Evolutionary conservation across 2,113 vertebrate genomes (phyloP).

Genomic region (Bolborhynchus lineola): DNA sequence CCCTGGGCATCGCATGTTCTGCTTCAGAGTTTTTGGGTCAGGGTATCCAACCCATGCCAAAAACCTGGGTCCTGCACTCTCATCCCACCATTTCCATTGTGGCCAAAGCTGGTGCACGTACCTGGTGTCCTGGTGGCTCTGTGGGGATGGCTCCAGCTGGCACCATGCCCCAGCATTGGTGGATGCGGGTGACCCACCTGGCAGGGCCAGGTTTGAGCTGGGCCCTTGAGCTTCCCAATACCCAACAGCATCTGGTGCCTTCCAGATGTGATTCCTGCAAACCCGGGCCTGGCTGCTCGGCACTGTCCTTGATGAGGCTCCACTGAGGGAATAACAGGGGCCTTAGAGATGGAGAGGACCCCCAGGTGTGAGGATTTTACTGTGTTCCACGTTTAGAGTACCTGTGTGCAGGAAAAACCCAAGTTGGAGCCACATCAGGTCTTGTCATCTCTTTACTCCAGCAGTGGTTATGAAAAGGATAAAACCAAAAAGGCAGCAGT

Average conservation of each 20-base stretch:
- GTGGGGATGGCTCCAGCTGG: background rate
- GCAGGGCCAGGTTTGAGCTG: background rate
- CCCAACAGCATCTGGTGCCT: background rate
- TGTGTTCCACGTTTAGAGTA: background rate
- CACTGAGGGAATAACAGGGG: background rate
- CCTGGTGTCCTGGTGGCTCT: background rate
- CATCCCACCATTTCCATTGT: accelerated
- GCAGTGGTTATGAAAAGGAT: background rate
- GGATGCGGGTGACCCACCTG: background rate
- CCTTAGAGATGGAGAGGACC: background rate
- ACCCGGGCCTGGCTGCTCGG: background rate
- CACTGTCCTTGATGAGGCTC: background rate
- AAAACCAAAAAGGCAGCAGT: background rate
- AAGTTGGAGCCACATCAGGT: background rate
- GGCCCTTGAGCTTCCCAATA: background rate
- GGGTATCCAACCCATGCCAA: background rate
- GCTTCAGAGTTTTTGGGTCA: background rate
- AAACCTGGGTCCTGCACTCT: background rate
- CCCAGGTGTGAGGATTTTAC: background rate
- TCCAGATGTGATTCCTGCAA: background rate
- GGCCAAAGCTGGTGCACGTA: background rate
- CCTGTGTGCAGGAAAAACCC: background rate
- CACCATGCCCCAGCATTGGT: background rate
- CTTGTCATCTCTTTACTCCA: background rate
- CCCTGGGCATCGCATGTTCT: background rate